A percentile compares a stretch with the other conserved stretches of the same genome.
These are phyloP conservation scores for Aphelenchoides bicaudatus DNA, from an alignment of 2,888 invertebrate genomes.

Conservation along the genomic window DNA sequence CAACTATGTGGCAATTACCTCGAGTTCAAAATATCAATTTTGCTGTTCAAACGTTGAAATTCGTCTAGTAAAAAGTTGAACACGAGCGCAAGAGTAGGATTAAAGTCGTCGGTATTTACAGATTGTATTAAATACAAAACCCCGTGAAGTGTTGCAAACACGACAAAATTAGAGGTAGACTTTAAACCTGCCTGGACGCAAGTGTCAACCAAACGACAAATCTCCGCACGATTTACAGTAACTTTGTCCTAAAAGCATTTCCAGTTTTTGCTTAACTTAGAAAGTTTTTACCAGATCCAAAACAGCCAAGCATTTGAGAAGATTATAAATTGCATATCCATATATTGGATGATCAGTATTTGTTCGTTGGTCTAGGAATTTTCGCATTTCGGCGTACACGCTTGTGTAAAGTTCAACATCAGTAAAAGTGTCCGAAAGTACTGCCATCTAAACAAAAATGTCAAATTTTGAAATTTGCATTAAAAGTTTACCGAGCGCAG, in stretches of 20 bases:
- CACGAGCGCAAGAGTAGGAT: too few relatives aligned
- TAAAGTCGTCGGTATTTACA: constrained; percentile 34
- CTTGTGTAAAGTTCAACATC: constrained; percentile 43
- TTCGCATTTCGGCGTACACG: constrained; percentile 37
- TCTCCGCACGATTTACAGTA: constrained; percentile 7
- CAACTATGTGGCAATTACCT: constrained; percentile 15
- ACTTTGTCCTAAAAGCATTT: constrained; percentile 14
- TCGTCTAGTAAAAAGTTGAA: constrained; percentile 11
- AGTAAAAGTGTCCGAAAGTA: constrained; percentile 52
- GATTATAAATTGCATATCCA: constrained; percentile 36
- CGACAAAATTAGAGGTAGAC: constrained; percentile 30
- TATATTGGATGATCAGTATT: constrained; percentile 31
- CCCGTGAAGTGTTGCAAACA: constrained; percentile 40
- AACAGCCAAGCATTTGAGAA: constrained; percentile 47
- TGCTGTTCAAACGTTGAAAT: background rate
- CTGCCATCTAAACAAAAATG: constrained; percentile 18
- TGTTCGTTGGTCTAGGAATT: constrained; percentile 18
- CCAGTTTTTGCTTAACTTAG: constrained; percentile 11
- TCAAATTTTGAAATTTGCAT: background rate
- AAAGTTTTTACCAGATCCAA: constrained; percentile 35
- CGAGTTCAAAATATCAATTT: constrained; percentile 9
- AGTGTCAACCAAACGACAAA: constrained; percentile 9
- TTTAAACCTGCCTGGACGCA: constrained; percentile 24
- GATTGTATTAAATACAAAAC: constrained; percentile 49
- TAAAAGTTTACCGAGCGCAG: constrained; percentile 38